Base-by-base conservation (phyloP, 1,140 invertebrate species). In the Psilanteris sp. region DNA sequence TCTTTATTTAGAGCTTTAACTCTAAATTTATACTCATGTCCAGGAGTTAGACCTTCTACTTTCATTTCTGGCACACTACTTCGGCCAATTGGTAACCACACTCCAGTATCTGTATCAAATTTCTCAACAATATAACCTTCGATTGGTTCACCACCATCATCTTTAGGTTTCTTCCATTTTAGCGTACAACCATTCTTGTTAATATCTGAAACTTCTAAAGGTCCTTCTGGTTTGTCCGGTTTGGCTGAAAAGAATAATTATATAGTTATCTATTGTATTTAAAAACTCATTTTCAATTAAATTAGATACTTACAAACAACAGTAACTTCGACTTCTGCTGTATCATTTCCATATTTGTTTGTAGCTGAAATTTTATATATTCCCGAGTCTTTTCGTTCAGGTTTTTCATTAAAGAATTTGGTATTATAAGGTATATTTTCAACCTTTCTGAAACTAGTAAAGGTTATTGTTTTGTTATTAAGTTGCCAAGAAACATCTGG, bases 1-100 rank as follows among this genome's bases (percentile, higher is more conserved):
- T 99, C 96, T 78, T 96, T 96, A 85, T 99, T 99, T 4, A 98
- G 89, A 5, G 98, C 98, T 81, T 97, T 97, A 1, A 99, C 97
- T 55, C 98, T 91, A 93, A 99, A 99, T 89, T 98, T 96, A 86
- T 99, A 99, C 82, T 98, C 96, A 83, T 98, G 96, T 54, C 97
- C 97, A 57, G 96, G 94, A 59, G 94, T 95, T 24, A 97, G 85
- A 13, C 95, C 95, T 64, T 94, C 93, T 0, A 98, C 96, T 86
- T 95, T 94, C 91, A 96, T 93, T 85, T 97, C 95, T 4, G 96
- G 94, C 14, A 92, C 92, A 55, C 91, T 90, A 14, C 92, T 93
- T 86, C 94, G 94, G 31, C 95, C 96, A 37, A 96, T 94, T 9
- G 96, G 96, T 52, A 97, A 81, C 96, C 96, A 97, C 50, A 95